Evolutionary conservation across 2,888 invertebrate genomes (phyloP), one percentile per base, ranked within the genome.

Genomic region (Elmis aenea): DNA sequence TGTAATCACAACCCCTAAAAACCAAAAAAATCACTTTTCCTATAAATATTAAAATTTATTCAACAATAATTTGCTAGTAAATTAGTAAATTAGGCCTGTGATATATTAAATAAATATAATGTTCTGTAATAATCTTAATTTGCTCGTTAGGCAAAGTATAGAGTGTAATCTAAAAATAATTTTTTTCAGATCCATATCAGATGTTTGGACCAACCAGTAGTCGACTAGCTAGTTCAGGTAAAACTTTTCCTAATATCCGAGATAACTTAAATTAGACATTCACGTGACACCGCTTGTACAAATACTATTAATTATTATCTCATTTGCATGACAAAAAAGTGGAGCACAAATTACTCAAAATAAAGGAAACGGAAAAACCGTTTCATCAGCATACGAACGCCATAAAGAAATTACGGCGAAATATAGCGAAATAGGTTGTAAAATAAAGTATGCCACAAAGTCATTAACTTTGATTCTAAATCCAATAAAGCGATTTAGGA

Each of bases 181-280:
- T 66, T 62, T 60, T 81, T 81, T 38, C 82, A 93, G 94, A 95
- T 86, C 94, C 94, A 67, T 95, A 95, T 80, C 93, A 94, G 77
- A 89, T 94, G 87, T 93, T 94, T 70, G 94, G 93, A 45, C 90
- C 94, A 44, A 92, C 94, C 46, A 94, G 93, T 76, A 94, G 92
- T 76, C 83, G 94, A 63, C 76, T 94, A 66, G 94, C 94, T 35
- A 93, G 91, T 71, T 92, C 94, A 76, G 91, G 91, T 91, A 73
- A 77, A 72, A 24, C 39, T 29, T 30, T 14, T 18, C 8, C 8
- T 13, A 10, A 10, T 18, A 21, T n/a, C 6, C 25, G 12, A 24
- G 9, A 23, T n/a, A n/a, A n/a, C n/a, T n/a, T n/a, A n/a, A n/a
- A n/a, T n/a, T n/a, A n/a, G n/a, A n/a, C n/a, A n/a, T n/a, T n/a